Conservation (phyloP, 2,888 invertebrate genomes). For the Microchrysa polita region DNA sequence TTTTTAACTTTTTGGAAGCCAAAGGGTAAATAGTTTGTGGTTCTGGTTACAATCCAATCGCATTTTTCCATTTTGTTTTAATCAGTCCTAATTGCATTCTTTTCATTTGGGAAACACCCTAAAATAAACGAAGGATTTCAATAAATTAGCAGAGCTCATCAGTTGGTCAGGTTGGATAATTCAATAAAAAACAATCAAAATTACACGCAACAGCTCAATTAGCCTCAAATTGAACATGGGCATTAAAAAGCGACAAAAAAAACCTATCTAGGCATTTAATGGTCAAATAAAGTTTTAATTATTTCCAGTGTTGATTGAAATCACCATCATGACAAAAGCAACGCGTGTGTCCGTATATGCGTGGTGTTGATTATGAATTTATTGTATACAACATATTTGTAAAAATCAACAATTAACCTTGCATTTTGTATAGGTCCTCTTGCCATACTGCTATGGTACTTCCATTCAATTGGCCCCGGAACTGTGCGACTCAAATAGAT, state of each 20-base stretch:
- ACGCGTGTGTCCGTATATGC: too few species aligned
- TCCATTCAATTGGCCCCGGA: too few species aligned
- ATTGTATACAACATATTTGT: too few species aligned
- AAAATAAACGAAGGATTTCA: too few species aligned
- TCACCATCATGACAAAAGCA: slow-evolving; percentile 5
- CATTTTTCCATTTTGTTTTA: too few species aligned
- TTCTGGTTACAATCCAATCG: too few species aligned
- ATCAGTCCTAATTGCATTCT: too few species aligned
- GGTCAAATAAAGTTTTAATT: slow-evolving; percentile 26
- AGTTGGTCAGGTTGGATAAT: background rate
- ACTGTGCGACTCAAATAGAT: background rate
- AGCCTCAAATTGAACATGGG: slow-evolving; percentile 10
- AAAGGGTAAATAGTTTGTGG: too few species aligned
- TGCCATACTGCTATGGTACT: too few species aligned
- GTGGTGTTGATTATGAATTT: background rate
- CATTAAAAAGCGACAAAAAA: slow-evolving; percentile 9
- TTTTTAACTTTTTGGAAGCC: too few species aligned
- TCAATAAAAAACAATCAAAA: slow-evolving; percentile 15
- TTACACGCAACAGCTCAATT: slow-evolving; percentile 17
- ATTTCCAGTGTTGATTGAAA: slow-evolving; percentile 30
- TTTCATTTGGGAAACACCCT: too few species aligned
- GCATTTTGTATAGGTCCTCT: too few species aligned
- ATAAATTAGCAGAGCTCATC: background rate
- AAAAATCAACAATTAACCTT: slow-evolving; percentile 3
- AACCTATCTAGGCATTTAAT: slow-evolving; percentile 21